Conservation (phyloP, 2,888 invertebrate genomes). For the Pandemis heparana region DNA sequence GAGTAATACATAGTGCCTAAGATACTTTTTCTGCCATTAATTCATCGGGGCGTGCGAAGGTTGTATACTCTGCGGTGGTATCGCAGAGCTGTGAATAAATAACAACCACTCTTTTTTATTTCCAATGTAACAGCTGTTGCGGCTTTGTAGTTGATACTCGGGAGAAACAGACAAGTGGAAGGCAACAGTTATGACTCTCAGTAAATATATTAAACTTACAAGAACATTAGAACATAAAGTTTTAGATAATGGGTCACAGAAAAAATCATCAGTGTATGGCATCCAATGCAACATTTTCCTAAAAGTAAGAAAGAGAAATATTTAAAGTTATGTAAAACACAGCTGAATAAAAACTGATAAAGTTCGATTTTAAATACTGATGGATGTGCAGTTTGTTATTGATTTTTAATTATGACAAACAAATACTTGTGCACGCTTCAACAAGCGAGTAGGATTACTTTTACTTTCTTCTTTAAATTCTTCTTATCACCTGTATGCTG, state of each 20-base stretch:
- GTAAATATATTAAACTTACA: background rate
- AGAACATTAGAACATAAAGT: background rate
- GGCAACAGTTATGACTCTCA: background rate
- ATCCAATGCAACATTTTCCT: no score
- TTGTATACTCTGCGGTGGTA: constrained; percentile 1
- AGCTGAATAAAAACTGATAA: no score
- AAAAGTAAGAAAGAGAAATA: no score
- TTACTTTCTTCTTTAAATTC: no score
- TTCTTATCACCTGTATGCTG: no score
- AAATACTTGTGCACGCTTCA: no score
- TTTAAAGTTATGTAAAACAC: no score
- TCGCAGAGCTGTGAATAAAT: constrained; percentile 34
- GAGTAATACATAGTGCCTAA: constrained; percentile 25
- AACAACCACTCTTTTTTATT: constrained; percentile 24
- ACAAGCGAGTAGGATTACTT: no score
- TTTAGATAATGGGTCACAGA: no score
- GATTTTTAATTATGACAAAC: no score
- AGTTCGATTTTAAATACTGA: no score
- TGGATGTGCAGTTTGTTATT: no score
- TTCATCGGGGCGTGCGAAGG: constrained; percentile 30
- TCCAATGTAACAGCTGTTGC: constrained; percentile 12
- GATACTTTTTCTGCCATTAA: constrained; percentile 36
- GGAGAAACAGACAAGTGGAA: background rate
- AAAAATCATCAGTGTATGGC: background rate
- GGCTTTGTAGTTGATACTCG: constrained; percentile 16